Evolutionary conservation across 2,113 vertebrate species (phyloP).

Genomic region (Psittacula cyanocephala): DNA sequence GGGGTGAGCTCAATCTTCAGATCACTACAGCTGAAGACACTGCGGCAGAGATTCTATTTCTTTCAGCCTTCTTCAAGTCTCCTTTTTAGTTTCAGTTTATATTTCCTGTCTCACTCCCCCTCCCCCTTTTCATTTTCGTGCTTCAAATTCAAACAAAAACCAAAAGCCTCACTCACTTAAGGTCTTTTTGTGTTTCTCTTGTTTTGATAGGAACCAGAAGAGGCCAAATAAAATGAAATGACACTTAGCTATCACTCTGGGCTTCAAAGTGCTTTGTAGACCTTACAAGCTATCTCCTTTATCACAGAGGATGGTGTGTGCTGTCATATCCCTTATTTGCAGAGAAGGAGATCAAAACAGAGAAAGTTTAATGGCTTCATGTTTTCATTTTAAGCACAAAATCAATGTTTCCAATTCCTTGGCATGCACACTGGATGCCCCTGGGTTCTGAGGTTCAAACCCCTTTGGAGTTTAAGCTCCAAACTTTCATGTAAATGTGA

Average conservation of each 20-base stretch:
- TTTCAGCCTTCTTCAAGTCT: neutral
- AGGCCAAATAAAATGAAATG: neutral
- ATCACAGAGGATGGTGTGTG: neutral
- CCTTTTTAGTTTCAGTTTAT: constrained; percentile 23
- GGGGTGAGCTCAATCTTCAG: neutral
- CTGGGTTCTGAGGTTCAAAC: neutral
- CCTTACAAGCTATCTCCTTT: neutral
- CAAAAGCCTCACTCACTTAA: neutral
- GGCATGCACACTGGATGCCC: neutral
- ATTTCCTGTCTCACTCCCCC: neutral
- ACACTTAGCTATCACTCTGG: neutral
- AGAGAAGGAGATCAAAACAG: neutral
- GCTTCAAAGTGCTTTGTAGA: neutral
- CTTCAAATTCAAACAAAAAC: neutral
- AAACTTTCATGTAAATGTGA: neutral
- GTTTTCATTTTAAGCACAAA: neutral
- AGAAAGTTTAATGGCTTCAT: neutral
- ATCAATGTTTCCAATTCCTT: neutral
- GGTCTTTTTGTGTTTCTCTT: neutral
- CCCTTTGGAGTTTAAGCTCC: neutral
- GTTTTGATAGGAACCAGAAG: neutral
- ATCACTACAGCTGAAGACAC: neutral
- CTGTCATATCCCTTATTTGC: neutral
- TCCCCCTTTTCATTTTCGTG: neutral
- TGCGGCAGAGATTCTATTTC: neutral